phyloP scores from a whole-genome alignment of 2,797 vertebrate genomes.

The Smutsia gigantea region DNA sequence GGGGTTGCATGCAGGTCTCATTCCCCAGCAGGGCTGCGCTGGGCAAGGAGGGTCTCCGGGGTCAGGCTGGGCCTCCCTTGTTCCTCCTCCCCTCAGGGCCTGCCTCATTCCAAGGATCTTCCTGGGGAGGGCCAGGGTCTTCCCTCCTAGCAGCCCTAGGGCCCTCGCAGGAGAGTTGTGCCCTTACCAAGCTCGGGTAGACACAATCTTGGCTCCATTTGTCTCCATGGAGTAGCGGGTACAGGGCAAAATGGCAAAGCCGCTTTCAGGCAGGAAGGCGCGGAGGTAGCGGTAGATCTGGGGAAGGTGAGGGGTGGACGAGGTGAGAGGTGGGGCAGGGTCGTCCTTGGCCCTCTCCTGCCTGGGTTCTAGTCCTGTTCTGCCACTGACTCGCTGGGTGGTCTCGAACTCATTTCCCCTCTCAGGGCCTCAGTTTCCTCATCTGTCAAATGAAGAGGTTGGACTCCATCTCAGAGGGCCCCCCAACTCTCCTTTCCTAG shows the following conservation, averaged over 20 bases:
- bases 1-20: background rate
- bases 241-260: slow-evolving; percentile 94
- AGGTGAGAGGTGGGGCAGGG: background rate
- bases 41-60: background rate
- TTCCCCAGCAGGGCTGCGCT: no score
- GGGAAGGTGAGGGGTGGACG: background rate
- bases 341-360: background rate
- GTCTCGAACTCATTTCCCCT: background rate
- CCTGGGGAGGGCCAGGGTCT: background rate
- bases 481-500: background rate
- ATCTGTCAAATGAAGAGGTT: slow-evolving; percentile 25
- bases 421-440: background rate
- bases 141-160: background rate
- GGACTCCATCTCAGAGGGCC: background rate
- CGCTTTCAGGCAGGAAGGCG: slow-evolving; percentile 94
- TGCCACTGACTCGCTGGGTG: slow-evolving; percentile 31
- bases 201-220: slow-evolving; percentile 95
- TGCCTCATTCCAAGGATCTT: no score
- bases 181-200: slow-evolving; percentile 92
- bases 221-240: slow-evolving; percentile 95
- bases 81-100: background rate
- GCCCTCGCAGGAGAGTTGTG: background rate
- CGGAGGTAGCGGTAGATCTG: slow-evolving; percentile 95
- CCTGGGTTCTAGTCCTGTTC: slow-evolving; percentile 10
- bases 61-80: background rate